Evolutionary conservation across 1,140 invertebrate species (phyloP).

Genomic region (Phymorhynchus buccinoides): DNA sequence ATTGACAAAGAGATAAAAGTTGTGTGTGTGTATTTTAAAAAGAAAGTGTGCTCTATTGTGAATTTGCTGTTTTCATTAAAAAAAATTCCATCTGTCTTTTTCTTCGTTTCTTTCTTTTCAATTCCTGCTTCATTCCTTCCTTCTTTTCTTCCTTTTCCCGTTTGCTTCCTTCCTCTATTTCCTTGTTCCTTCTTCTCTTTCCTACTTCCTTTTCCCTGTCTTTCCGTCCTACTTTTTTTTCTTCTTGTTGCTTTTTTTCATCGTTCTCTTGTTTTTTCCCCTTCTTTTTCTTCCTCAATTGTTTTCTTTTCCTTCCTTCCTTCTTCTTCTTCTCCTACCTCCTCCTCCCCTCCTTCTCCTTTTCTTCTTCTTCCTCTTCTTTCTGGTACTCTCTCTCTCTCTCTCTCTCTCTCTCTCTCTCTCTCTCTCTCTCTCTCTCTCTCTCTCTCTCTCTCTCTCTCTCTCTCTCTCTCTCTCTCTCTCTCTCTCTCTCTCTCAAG

Average conservation of each 20-base stretch:
- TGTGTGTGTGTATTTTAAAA: too few species aligned
- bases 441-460: background rate
- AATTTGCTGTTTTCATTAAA: too few species aligned
- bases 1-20: too few species aligned
- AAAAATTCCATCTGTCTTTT: too few species aligned
- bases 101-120: too few species aligned
- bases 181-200: background rate
- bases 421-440: background rate
- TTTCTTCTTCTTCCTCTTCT: background rate
- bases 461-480: background rate
- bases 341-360: background rate
- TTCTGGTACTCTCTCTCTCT: background rate
- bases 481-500: background rate
- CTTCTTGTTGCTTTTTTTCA: background rate
- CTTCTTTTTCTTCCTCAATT: background rate
- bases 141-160: background rate
- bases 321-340: background rate
- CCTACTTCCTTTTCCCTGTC: background rate
- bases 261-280: background rate
- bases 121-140: background rate
- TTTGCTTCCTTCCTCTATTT: too few species aligned
- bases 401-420: background rate
- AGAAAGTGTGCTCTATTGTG: too few species aligned
- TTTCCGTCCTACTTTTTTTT: background rate
- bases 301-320: too few species aligned